phyloP scores from a whole-genome alignment of 2,113 vertebrate species.

The Apodemus sylvaticus region DNA sequence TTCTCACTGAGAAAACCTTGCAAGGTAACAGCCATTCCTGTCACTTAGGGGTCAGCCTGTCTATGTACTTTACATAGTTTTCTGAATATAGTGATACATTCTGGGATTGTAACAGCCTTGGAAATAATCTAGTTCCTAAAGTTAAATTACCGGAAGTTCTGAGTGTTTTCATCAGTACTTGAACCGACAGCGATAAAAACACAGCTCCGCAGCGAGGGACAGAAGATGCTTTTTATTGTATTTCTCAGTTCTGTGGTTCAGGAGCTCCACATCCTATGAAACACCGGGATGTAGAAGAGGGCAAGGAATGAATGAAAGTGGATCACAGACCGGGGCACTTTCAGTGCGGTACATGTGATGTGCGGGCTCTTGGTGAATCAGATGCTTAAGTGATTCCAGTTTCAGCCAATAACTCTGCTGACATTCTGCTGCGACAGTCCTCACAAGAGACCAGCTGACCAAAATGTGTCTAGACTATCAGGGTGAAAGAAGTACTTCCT shows the following conservation, averaged over 20 bases:
- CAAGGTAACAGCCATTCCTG: not conserved
- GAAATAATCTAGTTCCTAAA: constrained; percentile 32
- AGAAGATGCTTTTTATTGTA: not conserved
- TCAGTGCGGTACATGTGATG: not conserved
- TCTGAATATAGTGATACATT: constrained; percentile 1
- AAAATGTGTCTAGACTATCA: not conserved
- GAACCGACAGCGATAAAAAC: not conserved
- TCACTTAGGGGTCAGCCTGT: not conserved
- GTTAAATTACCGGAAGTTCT: constrained; percentile 16
- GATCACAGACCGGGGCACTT: not conserved
- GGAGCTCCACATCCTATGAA: not conserved
- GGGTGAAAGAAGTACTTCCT: not conserved
- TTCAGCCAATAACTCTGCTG: constrained; percentile 10
- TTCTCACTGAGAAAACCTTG: constrained; percentile 20
- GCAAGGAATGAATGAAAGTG: not conserved
- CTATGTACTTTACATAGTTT: constrained; percentile 14
- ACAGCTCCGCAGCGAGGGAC: not conserved
- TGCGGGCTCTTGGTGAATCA: not conserved
- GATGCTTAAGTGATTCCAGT: not conserved
- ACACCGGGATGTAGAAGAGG: not conserved
- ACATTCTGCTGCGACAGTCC: not conserved
- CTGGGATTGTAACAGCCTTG: not conserved
- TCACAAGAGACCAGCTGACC: not conserved
- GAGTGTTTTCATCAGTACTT: not conserved
- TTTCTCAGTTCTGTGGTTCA: not conserved